Evolutionary conservation across 2,113 vertebrate genomes (phyloP), one percentile per base, ranked within the genome.

Genomic region (Syngnathoides biaculeatus): DNA sequence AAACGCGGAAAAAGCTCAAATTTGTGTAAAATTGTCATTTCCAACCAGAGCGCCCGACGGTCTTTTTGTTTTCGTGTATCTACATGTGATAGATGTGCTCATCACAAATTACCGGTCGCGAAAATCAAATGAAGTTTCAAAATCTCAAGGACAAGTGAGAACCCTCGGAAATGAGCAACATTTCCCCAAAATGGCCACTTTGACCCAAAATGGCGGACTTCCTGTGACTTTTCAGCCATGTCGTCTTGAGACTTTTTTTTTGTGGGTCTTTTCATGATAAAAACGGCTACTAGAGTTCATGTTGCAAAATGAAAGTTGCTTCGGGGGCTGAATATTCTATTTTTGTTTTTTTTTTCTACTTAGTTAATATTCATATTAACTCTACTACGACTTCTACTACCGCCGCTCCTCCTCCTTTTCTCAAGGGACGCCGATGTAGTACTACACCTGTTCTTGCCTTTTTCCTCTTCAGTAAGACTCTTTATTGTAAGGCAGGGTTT

Each of bases 361-460:
- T 73, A 78, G 81, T 55, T 55, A 22, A 53, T 53, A n/a, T n/a
- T 2, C 22, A 53, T 55, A 55, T 26, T 26, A 27, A 55, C 24
- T 6, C 22, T 26, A 55, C 53, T 26, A 15, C 24, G 2, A 17
- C 45, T n/a, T n/a, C n/a, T 30, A 10, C 24, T 56, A 48, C 78
- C 73, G 75, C 80, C 79, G 69, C 76, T 87, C 75, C 78, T 89
- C 79, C 86, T 89, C 53, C 7, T 57, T 56, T 57, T 57, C 88
- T 89, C 85, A 88, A 88, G 87, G 86, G 89, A 83, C 72, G 78
- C 81, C 79, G 79, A 83, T 86, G 84, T 89, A 86, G 71, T 84
- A 79, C 88, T 86, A 86, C 80, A 89, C 89, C 87, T 73, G 84
- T 87, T 88, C 78, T 89, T 89, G 87, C 89, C 88, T 89, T 89